Evolutionary conservation across 2,113 vertebrate genomes (phyloP), one percentile per base, ranked within the genome.

Genomic region (Sterna hirundo): DNA sequence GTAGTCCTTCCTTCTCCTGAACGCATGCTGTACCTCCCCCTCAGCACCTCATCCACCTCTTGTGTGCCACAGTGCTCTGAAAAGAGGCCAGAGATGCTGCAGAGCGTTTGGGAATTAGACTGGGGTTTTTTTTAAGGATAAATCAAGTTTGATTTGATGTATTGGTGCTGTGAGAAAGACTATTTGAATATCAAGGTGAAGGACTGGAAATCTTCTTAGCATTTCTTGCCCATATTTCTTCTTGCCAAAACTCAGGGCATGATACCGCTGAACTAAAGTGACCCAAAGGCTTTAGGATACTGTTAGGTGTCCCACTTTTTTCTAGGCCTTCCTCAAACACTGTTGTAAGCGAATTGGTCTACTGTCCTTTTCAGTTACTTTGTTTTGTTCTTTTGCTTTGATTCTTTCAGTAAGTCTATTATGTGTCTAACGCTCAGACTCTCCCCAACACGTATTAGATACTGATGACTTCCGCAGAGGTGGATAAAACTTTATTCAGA

Each of bases 401-500:
- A 32, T 83, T 83, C 72, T 92, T 36, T 61, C 83, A 30, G 9
- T 68, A 72, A 66, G 36, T 72, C 44, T 77, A 6, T 66, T 70
- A 38, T 49, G 82, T 83, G 46, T 88, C 68, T 81, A 61, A 47
- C 1, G 0, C 16, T 81, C 51, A 75, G 55, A 40, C 26, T 94
- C 42, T 70, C 9, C 64, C 66, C 58, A 90, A 42, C 19, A 17
- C 34, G 38, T 91, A 52, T 94, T 96, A 97, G 82, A 77, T 95
- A 34, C 46, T 82, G 96, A 83, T 93, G 29, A 93, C 76, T 96
- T 32, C 74, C 81, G 86, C 26, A 89, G 83, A 95, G 69, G 74
- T 93, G 77, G 42, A 79, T 93, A 74, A 80, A 90, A 91, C 49
- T 96, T 98, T 94, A 80, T 94, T 94, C 86, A 95, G 72, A 96